A percentile compares a stretch with the other conserved stretches of the same genome.
phyloP scores from a whole-genome alignment of 1,140 invertebrate genomes.

The Drosophila erecta region DNA sequence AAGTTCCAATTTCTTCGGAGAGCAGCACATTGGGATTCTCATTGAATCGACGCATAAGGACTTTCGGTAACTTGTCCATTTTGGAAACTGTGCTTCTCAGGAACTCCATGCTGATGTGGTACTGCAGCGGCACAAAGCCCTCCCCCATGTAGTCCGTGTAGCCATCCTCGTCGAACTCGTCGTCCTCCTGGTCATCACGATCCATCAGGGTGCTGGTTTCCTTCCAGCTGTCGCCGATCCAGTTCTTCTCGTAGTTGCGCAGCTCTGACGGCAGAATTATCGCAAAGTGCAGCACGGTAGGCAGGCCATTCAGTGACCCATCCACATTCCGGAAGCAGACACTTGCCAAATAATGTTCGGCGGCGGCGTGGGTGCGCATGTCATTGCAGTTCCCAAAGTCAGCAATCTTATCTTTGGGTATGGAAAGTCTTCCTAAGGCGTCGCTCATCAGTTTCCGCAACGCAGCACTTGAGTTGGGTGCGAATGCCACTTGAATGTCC shows the following conservation, averaged over 20 bases:
- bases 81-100: background rate
- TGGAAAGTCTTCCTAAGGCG: background rate
- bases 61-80: background rate
- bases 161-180: background rate
- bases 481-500: slow-evolving; percentile 26
- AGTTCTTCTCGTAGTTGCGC: slow-evolving; percentile 26
- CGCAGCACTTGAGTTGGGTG: slow-evolving; percentile 21
- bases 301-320: slow-evolving; percentile 20
- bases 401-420: background rate
- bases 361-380: slow-evolving; percentile 9
- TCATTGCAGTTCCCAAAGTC: slow-evolving; percentile 21
- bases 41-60: background rate
- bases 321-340: slow-evolving; percentile 42
- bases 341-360: slow-evolving; percentile 41
- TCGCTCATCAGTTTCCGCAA: slow-evolving; percentile 17
- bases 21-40: no score
- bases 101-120: slow-evolving; percentile 3
- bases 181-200: accelerated
- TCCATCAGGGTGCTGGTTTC: no score
- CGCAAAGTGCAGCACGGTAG: slow-evolving; percentile 12
- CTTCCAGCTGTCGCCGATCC: slow-evolving; percentile 40
- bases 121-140: slow-evolving; percentile 19
- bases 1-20: background rate
- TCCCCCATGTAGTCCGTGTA: background rate
- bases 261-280: slow-evolving; percentile 53